Conservation (phyloP, 2,888 invertebrate species). For the Acronicta aceris region DNA sequence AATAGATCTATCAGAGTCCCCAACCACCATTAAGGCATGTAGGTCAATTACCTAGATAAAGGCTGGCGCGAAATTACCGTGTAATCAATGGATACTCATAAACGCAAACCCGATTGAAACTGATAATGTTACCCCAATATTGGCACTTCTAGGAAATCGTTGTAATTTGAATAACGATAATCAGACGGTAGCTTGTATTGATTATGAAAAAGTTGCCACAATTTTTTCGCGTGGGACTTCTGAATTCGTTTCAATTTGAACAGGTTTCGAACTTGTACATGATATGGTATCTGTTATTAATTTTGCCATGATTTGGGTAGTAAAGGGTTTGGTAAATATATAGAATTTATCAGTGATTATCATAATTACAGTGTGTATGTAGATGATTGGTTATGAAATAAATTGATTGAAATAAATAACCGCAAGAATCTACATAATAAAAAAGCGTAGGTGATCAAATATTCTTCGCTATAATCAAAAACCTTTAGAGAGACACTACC, state of each 20-base stretch:
- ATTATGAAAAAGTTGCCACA: constrained; percentile 8
- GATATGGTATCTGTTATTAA: constrained; percentile 35
- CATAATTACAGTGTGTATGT: background rate
- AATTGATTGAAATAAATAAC: no score
- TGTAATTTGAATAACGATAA: constrained; percentile 36
- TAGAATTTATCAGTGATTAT: constrained; percentile 14
- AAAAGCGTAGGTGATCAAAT: no score
- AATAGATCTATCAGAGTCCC: constrained; percentile 43
- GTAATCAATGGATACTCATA: constrained; percentile 49
- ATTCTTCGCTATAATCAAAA: no score
- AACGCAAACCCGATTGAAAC: constrained; percentile 25
- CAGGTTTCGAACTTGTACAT: constrained; percentile 12
- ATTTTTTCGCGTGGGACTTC: constrained; percentile 22
- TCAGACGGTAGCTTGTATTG: constrained; percentile 23
- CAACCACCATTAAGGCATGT: constrained; percentile 30
- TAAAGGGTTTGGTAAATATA: constrained; percentile 25
- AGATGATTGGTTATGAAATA: background rate
- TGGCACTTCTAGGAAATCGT: constrained; percentile 45
- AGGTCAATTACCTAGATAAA: constrained; percentile 56
- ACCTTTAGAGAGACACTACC: no score
- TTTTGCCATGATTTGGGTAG: constrained; percentile 17
- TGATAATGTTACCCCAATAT: constrained; percentile 48
- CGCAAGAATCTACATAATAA: no score
- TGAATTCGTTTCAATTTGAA: constrained; percentile 24
- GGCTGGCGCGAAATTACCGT: constrained; percentile 34